These are phyloP conservation scores for Helicoverpa zea DNA, from an alignment of 1,140 invertebrate genomes.

Conservation along the genomic window DNA sequence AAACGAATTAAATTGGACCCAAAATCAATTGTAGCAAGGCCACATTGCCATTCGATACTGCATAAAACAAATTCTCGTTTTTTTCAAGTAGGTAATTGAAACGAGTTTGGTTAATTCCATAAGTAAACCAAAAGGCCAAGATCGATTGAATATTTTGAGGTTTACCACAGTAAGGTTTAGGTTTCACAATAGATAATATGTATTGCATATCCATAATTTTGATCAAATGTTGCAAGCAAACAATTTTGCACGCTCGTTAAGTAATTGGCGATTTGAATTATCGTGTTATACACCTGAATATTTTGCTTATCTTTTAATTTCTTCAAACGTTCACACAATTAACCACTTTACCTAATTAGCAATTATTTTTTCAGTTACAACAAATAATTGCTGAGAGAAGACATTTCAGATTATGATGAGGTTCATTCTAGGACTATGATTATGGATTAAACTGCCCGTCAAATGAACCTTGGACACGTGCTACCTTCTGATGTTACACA, in stretches of 20 bases:
- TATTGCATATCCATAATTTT: not conserved
- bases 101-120: not conserved
- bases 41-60: not conserved
- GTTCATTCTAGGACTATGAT: no score
- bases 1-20: not conserved
- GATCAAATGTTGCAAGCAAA: not conserved
- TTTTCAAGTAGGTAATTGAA: not conserved
- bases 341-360: no score
- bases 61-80: not conserved
- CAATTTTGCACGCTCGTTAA: not conserved
- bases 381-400: no score
- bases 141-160: not conserved
- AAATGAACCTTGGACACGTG: no score
- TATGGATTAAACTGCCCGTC: no score
- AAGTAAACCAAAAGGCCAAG: not conserved
- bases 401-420: no score
- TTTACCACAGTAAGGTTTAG: not conserved
- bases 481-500: not conserved
- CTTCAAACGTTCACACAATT: no score
- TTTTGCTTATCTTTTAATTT: no score
- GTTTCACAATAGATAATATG: not conserved
- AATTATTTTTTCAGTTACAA: no score
- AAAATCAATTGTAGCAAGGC: conserved; percentile 15
- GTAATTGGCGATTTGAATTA: not conserved
- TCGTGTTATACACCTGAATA: no score